Conservation (phyloP, 2,888 invertebrate genomes). For the Tuberolachnus salignus region DNA sequence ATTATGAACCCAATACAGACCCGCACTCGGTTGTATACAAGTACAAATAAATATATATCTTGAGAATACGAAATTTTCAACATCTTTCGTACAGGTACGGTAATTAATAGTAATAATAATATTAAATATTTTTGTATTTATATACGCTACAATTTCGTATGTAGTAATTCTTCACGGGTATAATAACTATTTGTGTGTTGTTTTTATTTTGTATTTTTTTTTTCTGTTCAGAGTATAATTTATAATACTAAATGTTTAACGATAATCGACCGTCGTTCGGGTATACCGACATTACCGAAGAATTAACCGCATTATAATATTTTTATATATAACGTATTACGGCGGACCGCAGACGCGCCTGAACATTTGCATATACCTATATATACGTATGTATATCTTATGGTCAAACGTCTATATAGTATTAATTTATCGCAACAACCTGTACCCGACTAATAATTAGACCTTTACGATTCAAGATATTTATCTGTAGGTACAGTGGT, state of each 20-base stretch:
- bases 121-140: not conserved
- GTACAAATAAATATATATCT: not conserved
- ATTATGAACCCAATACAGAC: not conserved
- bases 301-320: slow-evolving; percentile 34
- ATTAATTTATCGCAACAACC: slow-evolving; percentile 50
- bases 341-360: slow-evolving; percentile 36
- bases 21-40: not conserved
- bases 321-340: slow-evolving; percentile 13
- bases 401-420: slow-evolving; percentile 7
- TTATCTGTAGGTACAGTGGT: slow-evolving; percentile 20
- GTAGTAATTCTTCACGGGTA: too few relatives aligned
- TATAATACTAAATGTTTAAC: slow-evolving; percentile 16
- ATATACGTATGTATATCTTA: too few relatives aligned
- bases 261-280: slow-evolving; percentile 15
- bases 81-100: too few relatives aligned
- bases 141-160: too few relatives aligned
- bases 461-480: slow-evolving; percentile 47
- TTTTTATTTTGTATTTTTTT: too few relatives aligned
- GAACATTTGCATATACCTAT: slow-evolving; percentile 34
- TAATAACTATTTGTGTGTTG: too few relatives aligned
- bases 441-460: slow-evolving; percentile 49
- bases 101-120: too few relatives aligned
- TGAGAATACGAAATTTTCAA: not conserved
- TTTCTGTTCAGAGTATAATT: too few relatives aligned
- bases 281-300: slow-evolving; percentile 12